Evolutionary conservation across 1,140 invertebrate genomes (phyloP), one percentile per base, ranked within the genome.

Genomic region (Ruditapes philippinarum): DNA sequence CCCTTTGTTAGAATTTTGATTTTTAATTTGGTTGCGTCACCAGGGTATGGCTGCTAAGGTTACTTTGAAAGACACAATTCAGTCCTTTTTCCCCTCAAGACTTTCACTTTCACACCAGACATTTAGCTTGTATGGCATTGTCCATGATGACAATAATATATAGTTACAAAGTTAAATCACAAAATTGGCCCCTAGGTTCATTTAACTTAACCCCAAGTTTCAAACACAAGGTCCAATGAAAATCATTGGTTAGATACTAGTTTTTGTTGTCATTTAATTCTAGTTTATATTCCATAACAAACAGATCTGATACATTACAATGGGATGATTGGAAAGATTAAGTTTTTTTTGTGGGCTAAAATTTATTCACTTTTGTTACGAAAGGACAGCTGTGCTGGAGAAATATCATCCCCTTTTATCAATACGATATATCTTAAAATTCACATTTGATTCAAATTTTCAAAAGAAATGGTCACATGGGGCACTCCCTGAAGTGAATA

Each of bases 241-340:
- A 70, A 38, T 38, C 65, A 40, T 12, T 74, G 22, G 28, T 57
- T 40, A 74, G 68, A 86, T 86, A 28, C 51, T 45, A 25, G 42
- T 28, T 74, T 74, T 57, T 73, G 45, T 74, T 86, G 70, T 86
- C 70, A 74, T 86, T 76, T 86, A 86, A 86, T 86, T 86, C 83
- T 88, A 80, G 76, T 40, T 76, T 87, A 78, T 25, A 25, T 79
- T 70, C 42, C n/a, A 57, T 70, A 62, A 45, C 40, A 65, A 65
- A 49, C 62, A 22, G 28, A 70, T 42, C 70, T 31, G 12, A 25
- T 42, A 65, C 40, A 62, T 54, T 28, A 88, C 84, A 88, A 79
- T 51, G 22, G 65, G 68, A 60, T 62, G 79, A 65, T 62, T 54
- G 79, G 79, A 62, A 57, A 60, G 54, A 60, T 60, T 81, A 54